A percentile compares a stretch with the other conserved stretches of the same genome.
These are phyloP conservation scores for Papilio gigon DNA, from an alignment of 2,888 invertebrate genomes.

Conservation along the genomic window DNA sequence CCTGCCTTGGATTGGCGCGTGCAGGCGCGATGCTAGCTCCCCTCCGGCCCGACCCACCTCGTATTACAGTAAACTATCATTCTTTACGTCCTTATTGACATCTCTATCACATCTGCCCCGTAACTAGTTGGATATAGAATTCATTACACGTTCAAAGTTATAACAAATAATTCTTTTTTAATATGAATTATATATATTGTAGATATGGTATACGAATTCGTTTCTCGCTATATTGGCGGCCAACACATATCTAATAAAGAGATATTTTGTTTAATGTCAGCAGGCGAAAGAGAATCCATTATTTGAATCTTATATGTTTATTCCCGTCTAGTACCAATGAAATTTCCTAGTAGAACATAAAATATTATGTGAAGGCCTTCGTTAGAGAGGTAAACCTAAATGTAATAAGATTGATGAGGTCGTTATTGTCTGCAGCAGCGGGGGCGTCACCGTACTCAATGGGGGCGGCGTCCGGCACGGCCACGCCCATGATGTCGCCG, in stretches of 20 bases:
- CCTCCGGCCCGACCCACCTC: slow-evolving; percentile 70
- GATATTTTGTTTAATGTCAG: background rate
- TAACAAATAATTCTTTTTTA: no score
- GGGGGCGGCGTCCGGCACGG: slow-evolving; percentile 94
- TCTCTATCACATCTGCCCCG: background rate
- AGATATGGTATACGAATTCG: background rate
- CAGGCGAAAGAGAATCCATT: background rate
- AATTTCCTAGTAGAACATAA: background rate
- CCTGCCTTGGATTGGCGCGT: slow-evolving; percentile 76
- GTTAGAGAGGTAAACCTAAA: background rate
- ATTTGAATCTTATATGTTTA: background rate
- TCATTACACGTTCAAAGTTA: no score
- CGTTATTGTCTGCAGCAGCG: slow-evolving; percentile 69
- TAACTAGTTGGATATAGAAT: no score
- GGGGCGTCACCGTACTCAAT: slow-evolving; percentile 93
- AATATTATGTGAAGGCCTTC: background rate
- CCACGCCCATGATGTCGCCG: slow-evolving; percentile 97
- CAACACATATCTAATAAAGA: background rate
- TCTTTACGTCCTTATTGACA: slow-evolving; percentile 35
- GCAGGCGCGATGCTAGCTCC: slow-evolving; percentile 73
- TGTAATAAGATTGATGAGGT: slow-evolving; percentile 29
- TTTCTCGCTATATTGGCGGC: background rate
- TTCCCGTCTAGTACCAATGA: background rate
- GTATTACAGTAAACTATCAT: slow-evolving; percentile 69
- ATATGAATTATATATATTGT: no score